These are phyloP conservation scores for Protobothrops mucrosquamatus DNA, from an alignment of 2,113 vertebrate species.

Conservation along the genomic window DNA sequence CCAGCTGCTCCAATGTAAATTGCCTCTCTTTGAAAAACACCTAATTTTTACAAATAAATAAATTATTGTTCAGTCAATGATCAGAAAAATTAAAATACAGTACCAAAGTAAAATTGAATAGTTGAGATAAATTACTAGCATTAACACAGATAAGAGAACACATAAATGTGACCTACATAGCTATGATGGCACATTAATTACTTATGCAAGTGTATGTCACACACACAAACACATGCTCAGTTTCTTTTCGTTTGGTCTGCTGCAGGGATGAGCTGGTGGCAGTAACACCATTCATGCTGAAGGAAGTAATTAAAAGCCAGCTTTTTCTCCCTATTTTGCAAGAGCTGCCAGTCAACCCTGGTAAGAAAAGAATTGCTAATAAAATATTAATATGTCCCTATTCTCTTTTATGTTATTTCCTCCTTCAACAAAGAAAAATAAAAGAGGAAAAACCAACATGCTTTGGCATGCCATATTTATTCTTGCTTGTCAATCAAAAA, in stretches of 20 bases:
- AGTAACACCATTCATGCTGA: slow-evolving; percentile 71
- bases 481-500: slow-evolving; percentile 62
- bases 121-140: neutral
- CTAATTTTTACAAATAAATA: slow-evolving; percentile 69
- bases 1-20: slow-evolving; percentile 71
- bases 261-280: slow-evolving; percentile 74
- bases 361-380: slow-evolving; percentile 89
- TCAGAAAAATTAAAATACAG: neutral
- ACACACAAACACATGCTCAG: slow-evolving; percentile 61
- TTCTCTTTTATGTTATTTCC: slow-evolving; percentile 59
- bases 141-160: neutral
- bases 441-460: slow-evolving; percentile 58
- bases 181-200: neutral
- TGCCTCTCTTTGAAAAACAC: slow-evolving; percentile 43
- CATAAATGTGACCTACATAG: neutral
- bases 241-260: slow-evolving; percentile 75
- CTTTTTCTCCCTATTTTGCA: slow-evolving; percentile 78
- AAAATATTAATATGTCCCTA: slow-evolving; percentile 92
- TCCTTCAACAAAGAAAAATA: neutral
- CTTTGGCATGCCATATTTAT: slow-evolving; percentile 73
- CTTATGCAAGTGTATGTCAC: neutral
- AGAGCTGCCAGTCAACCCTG: slow-evolving; percentile 83
- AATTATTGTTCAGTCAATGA: neutral
- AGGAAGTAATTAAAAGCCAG: slow-evolving; percentile 87
- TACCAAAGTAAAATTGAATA: neutral